phyloP scores from a whole-genome alignment of 2,113 vertebrate species.

The Entomyzon cyanotis region DNA sequence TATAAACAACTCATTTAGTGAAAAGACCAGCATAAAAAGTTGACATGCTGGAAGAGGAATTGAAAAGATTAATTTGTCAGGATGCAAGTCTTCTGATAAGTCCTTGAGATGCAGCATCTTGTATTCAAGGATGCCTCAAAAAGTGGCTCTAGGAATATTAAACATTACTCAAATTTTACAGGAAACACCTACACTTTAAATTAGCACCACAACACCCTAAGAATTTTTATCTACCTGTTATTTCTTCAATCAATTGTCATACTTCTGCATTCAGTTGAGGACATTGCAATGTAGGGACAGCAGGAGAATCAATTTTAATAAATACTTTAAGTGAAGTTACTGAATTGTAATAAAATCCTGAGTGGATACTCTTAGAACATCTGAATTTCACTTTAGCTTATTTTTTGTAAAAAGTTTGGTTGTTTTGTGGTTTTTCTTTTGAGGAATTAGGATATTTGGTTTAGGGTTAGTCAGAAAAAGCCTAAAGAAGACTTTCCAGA shows the following conservation, averaged over 20 bases:
- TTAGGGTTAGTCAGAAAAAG: background rate
- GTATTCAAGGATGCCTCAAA: background rate
- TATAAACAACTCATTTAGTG: constrained; percentile 7
- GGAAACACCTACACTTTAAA: background rate
- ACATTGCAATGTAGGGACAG: background rate
- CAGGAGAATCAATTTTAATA: background rate
- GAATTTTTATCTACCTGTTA: background rate
- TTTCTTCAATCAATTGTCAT: background rate
- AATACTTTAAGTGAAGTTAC: background rate
- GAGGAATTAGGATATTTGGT: background rate
- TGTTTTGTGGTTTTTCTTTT: background rate
- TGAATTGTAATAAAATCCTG: background rate
- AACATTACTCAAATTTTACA: background rate
- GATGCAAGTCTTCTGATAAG: background rate
- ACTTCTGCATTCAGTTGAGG: background rate
- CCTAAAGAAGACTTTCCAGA: background rate
- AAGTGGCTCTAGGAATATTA: background rate
- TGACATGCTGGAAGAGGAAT: constrained; percentile 27
- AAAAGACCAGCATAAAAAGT: background rate
- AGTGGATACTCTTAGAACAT: background rate
- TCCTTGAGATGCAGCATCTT: background rate
- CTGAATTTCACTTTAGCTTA: background rate
- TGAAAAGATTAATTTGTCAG: constrained; percentile 21
- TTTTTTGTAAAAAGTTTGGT: background rate
- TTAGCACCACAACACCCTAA: background rate